phyloP scores from a whole-genome alignment of 2,797 vertebrate species.

The Coregonus sp. region DNA sequence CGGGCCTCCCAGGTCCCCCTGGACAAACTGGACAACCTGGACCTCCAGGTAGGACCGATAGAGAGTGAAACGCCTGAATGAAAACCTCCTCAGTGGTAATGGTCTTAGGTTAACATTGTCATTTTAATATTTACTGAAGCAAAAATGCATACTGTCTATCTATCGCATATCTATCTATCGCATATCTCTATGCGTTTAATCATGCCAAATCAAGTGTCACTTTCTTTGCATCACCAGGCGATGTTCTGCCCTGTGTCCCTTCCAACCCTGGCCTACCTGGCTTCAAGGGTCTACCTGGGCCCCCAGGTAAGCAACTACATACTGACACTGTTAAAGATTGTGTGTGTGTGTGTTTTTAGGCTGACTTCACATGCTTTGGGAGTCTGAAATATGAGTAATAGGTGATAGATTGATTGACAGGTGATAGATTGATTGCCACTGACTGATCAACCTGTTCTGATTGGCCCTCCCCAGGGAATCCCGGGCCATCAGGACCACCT shows the following conservation, averaged over 20 bases:
- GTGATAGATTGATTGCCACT: not conserved
- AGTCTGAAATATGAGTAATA: not conserved
- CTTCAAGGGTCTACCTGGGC: slow-evolving; percentile 56
- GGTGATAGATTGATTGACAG: not conserved
- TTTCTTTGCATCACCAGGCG: slow-evolving; percentile 52
- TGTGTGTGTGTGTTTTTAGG: not conserved
- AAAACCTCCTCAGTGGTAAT: not conserved
- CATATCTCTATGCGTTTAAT: not conserved
- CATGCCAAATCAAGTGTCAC: not conserved
- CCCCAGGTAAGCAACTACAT: slow-evolving; percentile 48
- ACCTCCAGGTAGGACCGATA: slow-evolving; percentile 49
- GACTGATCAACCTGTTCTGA: slow-evolving; percentile 6
- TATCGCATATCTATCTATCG: not conserved
- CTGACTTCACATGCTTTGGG: not conserved
- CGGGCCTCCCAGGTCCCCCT: slow-evolving; percentile 46
- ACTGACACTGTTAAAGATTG: too few relatives aligned
- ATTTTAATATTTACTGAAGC: too few relatives aligned
- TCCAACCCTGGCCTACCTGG: slow-evolving; percentile 41
- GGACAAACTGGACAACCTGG: slow-evolving; percentile 58
- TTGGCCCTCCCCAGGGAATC: slow-evolving; percentile 37
- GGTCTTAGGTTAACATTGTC: not conserved
- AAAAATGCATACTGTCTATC: not conserved
- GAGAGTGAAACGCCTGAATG: not conserved
- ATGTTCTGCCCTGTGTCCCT: slow-evolving; percentile 48
- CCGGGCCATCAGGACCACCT: slow-evolving; percentile 50